Conservation (phyloP, 2,888 invertebrate species). For the Diarsia dahlii region DNA sequence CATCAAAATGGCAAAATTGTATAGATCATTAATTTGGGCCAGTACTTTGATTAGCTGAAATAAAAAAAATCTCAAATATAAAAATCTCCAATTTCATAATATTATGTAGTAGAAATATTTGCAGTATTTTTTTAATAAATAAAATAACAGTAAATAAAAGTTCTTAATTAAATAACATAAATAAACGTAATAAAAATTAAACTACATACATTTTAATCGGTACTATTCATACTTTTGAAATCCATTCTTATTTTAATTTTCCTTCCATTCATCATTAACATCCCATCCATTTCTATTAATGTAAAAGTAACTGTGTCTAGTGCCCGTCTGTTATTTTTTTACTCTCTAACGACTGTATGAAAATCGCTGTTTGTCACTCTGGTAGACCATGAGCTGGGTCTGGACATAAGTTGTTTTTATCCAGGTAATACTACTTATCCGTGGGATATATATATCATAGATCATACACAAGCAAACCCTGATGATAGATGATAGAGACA, state of each 20-base stretch:
- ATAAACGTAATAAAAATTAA: too few species aligned
- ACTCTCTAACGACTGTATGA: background rate
- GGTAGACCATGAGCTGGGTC: background rate
- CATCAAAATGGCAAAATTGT: too few species aligned
- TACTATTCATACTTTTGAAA: background rate
- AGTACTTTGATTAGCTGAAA: too few species aligned
- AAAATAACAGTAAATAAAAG: too few species aligned
- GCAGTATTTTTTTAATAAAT: too few species aligned
- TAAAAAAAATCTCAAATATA: too few species aligned
- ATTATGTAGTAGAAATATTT: too few species aligned
- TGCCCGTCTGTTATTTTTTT: background rate
- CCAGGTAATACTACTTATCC: background rate
- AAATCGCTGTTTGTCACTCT: background rate
- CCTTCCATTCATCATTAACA: background rate
- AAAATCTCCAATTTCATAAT: too few species aligned
- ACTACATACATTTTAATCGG: too few species aligned
- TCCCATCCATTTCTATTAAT: background rate
- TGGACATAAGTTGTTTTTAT: background rate
- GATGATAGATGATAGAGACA: too few species aligned
- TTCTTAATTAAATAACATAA: too few species aligned
- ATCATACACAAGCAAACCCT: background rate
- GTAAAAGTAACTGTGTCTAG: background rate
- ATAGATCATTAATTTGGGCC: too few species aligned
- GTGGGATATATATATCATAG: background rate
- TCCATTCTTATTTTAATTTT: background rate